A percentile compares a stretch with the other conserved stretches of the same genome.
These are phyloP conservation scores for Macrobrachium rosenbergii DNA, from an alignment of 1,140 invertebrate species.

Conservation along the genomic window DNA sequence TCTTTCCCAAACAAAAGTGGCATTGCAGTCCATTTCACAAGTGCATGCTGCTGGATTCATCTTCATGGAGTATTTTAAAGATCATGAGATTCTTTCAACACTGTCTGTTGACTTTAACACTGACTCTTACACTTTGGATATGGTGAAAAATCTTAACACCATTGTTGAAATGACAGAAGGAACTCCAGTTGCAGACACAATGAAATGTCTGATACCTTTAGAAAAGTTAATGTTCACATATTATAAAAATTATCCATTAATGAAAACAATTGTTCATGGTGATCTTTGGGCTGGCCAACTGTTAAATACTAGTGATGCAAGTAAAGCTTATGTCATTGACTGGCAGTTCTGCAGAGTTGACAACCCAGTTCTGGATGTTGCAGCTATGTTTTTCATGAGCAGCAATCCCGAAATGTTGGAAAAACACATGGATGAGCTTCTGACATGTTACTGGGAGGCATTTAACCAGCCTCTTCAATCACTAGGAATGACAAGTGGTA, in stretches of 20 bases:
- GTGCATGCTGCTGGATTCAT: conserved; percentile 40
- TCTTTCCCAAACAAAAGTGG: conserved; percentile 38
- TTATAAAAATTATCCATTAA: conserved; percentile 5
- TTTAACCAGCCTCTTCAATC: conserved; percentile 10
- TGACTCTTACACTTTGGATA: conserved; percentile 28
- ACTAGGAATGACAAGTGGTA: neutral
- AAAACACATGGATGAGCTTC: conserved; percentile 32
- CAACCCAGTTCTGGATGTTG: conserved; percentile 44
- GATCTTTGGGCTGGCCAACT: conserved; percentile 52
- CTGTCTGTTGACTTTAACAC: conserved; percentile 5
- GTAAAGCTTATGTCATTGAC: conserved; percentile 35
- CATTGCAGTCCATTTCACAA: conserved; percentile 33
- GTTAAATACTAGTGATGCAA: conserved; percentile 36
- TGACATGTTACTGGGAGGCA: conserved; percentile 33
- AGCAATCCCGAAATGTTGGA: conserved; percentile 25
- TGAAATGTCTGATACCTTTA: conserved; percentile 30
- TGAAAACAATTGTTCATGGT: conserved; percentile 40
- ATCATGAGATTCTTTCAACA: neutral
- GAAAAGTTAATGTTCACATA: neutral
- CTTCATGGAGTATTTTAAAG: neutral
- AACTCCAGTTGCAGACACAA: conserved; percentile 8
- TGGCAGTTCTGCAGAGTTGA: conserved; percentile 47
- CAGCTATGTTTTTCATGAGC: conserved; percentile 58
- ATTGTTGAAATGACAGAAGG: conserved; percentile 29
- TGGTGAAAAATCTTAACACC: conserved; percentile 39